Base-by-base conservation (phyloP, 92 coral and sea anemone species). In the Metridium senile region DNA sequence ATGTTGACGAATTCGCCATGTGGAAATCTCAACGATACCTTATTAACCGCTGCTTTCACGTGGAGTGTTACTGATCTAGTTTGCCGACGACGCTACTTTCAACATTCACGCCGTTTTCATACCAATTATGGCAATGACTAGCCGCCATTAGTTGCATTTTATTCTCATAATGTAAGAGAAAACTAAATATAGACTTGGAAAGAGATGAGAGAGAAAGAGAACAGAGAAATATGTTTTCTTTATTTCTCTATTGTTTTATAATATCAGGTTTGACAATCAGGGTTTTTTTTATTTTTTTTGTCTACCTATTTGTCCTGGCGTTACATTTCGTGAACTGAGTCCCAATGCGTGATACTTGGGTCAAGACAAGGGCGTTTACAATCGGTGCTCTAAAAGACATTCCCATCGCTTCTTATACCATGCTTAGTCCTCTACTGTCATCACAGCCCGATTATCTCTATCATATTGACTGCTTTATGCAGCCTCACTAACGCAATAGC, bases 331-430 rank as follows among this genome's bases (percentile, higher is more conserved):
- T n/a, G n/a, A n/a, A n/a, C n/a, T n/a, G n/a, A n/a, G n/a, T n/a
- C n/a, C n/a, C 59, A 26, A 33, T 18, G 33, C 20, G 17, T 33
- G 21, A 16, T 73, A n/a, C 19, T 62, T 13, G 20, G 67, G 78
- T 73, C 68, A 73, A 73, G 68, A 57, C 32, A 4, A 19, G 29
- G 78, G 67, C 68, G 67, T 73, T 35, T 11, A 35, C 20, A 32
- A 57, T 73, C 78, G 52, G 26, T 30, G 31, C 30, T 73, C 27
- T 70, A 70, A 71, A 71, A 71, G 26, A 33, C 78, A 57, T 73
- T 58, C 78, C 33, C 68, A 9, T 73, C 51, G 66, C 67, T 56
- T 21, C 53, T 54, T 39, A 39, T 39, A 33, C 67, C 68, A 35
- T 53, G 64, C 54, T 51, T 47, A 58, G 64, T 51, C 76, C 26